These are phyloP conservation scores for Athalia cordata DNA, from an alignment of 2,888 invertebrate genomes.

Conservation along the genomic window DNA sequence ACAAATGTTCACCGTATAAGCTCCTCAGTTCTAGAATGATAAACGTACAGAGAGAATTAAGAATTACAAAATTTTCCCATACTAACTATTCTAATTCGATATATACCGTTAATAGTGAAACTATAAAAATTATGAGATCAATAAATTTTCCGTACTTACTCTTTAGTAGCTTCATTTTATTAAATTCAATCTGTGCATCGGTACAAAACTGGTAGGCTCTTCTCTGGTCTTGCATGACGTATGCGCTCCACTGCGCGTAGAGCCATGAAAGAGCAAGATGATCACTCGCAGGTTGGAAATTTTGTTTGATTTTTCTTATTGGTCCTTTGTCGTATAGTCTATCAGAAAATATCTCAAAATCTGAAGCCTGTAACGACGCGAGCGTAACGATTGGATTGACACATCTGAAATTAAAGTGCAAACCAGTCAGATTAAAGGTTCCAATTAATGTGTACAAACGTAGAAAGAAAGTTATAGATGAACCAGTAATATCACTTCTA, in stretches of 20 bases:
- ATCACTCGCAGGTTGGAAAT: conserved; percentile 78
- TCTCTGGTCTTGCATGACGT: conserved; percentile 57
- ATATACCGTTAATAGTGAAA: neutral
- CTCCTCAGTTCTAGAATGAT: conserved; percentile 75
- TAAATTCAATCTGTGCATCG: conserved; percentile 72
- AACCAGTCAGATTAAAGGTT: conserved; percentile 36
- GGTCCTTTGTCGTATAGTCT: conserved; percentile 74
- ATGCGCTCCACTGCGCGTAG: conserved; percentile 75
- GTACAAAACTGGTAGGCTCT: conserved; percentile 73
- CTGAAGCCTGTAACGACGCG: conserved; percentile 73
- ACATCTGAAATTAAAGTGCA: conserved; percentile 69
- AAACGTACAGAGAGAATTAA: conserved; percentile 29
- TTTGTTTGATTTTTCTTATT: conserved; percentile 75
- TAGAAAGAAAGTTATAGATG: conserved; percentile 33
- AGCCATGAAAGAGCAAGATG: conserved; percentile 78
- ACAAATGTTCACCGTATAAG: conserved; percentile 76
- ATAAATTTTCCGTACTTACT: conserved; percentile 70
- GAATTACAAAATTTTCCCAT: neutral
- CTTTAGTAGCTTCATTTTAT: conserved; percentile 75
- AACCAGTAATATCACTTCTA: conserved; percentile 16
- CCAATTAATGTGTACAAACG: neutral
- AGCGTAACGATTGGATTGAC: conserved; percentile 75
- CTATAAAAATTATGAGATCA: neutral
- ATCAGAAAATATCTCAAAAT: conserved; percentile 76
- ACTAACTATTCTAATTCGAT: neutral